phyloP scores from a whole-genome alignment of 2,113 vertebrate genomes.

The Sisor rabdophorus region DNA sequence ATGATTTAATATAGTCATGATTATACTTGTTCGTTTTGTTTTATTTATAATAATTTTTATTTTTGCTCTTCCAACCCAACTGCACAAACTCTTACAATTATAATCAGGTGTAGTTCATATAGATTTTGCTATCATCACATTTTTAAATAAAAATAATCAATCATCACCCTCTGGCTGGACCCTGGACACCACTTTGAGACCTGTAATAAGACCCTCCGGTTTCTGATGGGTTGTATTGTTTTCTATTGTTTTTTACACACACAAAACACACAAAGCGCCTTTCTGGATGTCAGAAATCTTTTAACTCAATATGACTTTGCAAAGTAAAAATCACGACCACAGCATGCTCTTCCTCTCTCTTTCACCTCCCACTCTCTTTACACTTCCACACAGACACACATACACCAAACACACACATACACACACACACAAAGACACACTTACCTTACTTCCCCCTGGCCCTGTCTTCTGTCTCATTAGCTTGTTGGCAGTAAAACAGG shows the following conservation, averaged over 20 bases:
- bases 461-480: constrained; percentile 33
- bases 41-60: background rate
- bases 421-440: constrained; percentile 12
- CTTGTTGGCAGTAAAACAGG: constrained; percentile 26
- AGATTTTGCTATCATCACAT: background rate
- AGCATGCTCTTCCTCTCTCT: constrained; percentile 2
- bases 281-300: background rate
- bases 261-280: background rate
- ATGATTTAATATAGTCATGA: too few relatives aligned
- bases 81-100: background rate
- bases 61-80: background rate
- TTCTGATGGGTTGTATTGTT: background rate
- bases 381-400: background rate
- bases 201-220: background rate
- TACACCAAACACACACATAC: background rate
- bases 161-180: background rate
- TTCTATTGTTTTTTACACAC: background rate
- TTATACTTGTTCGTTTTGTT: background rate
- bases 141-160: constrained; percentile 7
- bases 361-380: constrained; percentile 5
- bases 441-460: constrained; percentile 25
- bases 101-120: background rate
- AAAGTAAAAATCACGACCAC: constrained; percentile 29
- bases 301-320: constrained; percentile 14
- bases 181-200: background rate